Conservation (phyloP, 2,113 vertebrate genomes). For the Prionailurus bengalensis region DNA sequence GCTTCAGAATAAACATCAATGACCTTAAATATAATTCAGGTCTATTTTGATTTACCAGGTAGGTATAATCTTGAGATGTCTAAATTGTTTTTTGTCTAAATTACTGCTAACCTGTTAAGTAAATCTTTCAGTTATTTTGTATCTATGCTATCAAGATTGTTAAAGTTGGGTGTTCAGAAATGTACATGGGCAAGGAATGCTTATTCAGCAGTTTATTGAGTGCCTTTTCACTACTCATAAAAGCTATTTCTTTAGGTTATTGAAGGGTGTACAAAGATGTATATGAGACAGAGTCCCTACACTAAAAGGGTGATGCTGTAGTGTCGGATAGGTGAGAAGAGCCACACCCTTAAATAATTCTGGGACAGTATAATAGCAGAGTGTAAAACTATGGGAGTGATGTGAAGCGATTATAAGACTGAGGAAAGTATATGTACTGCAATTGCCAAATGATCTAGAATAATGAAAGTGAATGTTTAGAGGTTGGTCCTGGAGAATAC, state of each 20-base stretch:
- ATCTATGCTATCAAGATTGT: background rate
- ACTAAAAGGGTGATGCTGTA: background rate
- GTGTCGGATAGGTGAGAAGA: background rate
- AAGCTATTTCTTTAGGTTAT: background rate
- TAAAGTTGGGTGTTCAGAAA: background rate
- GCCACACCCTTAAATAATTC: background rate
- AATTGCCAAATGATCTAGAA: background rate
- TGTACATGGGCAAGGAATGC: background rate
- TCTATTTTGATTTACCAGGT: background rate
- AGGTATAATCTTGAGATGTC: background rate
- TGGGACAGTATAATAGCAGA: background rate
- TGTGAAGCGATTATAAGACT: background rate
- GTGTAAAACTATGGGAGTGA: background rate
- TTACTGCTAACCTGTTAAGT: background rate
- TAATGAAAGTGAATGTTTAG: too few relatives aligned
- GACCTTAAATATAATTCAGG: background rate
- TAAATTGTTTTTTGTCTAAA: background rate
- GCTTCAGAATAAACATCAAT: background rate
- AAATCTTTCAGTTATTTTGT: conserved; percentile 28
- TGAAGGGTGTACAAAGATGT: background rate
- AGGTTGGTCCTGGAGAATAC: background rate
- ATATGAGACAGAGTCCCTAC: background rate
- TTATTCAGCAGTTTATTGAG: background rate
- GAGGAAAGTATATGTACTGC: background rate
- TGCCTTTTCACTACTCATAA: background rate